These are phyloP conservation scores for Hycleus cichorii DNA, from an alignment of 1,140 invertebrate genomes.

Conservation along the genomic window DNA sequence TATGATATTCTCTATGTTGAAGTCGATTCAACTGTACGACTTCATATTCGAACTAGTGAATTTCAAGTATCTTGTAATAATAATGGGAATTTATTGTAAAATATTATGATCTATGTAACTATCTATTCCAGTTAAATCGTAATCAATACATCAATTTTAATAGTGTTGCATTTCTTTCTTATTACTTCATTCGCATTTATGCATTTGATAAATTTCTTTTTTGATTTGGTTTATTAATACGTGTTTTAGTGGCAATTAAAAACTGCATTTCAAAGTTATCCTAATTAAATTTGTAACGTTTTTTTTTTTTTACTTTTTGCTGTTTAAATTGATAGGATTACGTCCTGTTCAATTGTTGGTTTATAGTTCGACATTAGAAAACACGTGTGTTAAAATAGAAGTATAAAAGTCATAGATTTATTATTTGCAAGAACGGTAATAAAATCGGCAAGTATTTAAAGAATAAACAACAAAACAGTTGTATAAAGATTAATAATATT, in stretches of 20 bases:
- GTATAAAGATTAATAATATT: conserved; percentile 17
- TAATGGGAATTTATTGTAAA: neutral
- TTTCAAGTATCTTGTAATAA: neutral
- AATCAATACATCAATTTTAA: conserved; percentile 22
- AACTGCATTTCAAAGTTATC: too few species aligned
- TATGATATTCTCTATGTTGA: neutral
- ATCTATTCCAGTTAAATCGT: neutral
- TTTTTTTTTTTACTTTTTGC: too few species aligned
- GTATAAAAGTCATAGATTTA: conserved; percentile 22
- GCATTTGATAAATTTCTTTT: too few species aligned
- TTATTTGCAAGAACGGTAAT: conserved; percentile 1
- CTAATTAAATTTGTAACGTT: too few species aligned
- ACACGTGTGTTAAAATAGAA: neutral
- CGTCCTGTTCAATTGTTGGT: too few species aligned
- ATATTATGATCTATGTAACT: neutral
- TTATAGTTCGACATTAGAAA: too few species aligned
- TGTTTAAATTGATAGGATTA: too few species aligned
- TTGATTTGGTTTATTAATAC: too few species aligned
- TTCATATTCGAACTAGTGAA: neutral
- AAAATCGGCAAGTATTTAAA: neutral
- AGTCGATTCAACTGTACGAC: too few species aligned
- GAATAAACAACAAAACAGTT: neutral
- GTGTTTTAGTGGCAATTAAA: too few species aligned
- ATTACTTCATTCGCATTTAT: too few species aligned
- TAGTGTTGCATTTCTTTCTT: too few species aligned